These are phyloP conservation scores for Battus philenor DNA, from an alignment of 1,140 invertebrate species.

Conservation along the genomic window DNA sequence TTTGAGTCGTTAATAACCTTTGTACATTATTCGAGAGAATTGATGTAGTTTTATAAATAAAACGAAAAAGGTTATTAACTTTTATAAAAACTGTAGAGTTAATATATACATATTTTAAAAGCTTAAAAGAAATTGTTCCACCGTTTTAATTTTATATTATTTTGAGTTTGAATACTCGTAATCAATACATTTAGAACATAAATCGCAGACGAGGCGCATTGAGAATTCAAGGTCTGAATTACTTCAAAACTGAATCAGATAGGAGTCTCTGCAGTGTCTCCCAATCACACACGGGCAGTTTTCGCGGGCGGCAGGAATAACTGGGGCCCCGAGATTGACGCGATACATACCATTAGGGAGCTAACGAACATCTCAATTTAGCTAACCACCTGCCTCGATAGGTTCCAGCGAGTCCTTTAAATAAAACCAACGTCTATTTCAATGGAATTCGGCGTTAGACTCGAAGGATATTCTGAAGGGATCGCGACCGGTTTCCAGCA, in stretches of 20 bases:
- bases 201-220: background rate
- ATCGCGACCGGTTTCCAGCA: constrained; percentile 11
- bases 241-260: constrained; percentile 19
- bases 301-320: constrained; percentile 43
- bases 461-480: constrained; percentile 17
- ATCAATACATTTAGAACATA: constrained; percentile 10
- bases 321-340: constrained; percentile 39
- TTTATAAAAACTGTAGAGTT: too few species aligned
- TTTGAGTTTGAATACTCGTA: constrained; percentile 3
- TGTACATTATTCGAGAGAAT: too few species aligned
- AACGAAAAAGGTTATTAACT: too few species aligned
- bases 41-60: too few species aligned
- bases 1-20: too few species aligned
- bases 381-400: constrained; percentile 40
- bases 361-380: constrained; percentile 62
- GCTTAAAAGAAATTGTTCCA: too few species aligned
- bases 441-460: constrained; percentile 18
- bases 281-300: constrained; percentile 30
- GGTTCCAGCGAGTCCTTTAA: constrained; percentile 21
- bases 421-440: constrained; percentile 31
- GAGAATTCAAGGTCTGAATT: constrained; percentile 21
- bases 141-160: too few species aligned
- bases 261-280: constrained; percentile 7
- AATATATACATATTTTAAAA: too few species aligned
- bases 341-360: constrained; percentile 54